Evolutionary conservation across 2,797 vertebrate species (phyloP).

Genomic region (Sebastes vulpes): DNA sequence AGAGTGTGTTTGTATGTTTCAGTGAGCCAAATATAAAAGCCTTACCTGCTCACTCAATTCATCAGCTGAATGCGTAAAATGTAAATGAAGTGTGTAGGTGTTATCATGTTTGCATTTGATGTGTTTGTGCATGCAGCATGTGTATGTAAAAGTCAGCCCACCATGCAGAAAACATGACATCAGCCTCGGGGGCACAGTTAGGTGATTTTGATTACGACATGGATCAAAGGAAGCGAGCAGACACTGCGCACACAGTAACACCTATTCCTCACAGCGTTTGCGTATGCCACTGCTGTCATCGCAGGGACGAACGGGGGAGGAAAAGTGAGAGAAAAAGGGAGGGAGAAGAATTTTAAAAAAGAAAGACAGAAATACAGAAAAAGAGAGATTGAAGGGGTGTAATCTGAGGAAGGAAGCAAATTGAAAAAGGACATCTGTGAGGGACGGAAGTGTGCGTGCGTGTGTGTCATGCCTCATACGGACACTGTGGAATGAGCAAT

Average conservation of each 20-base stretch:
- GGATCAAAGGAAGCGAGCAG: constrained; percentile 27
- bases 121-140: background rate
- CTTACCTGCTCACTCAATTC: background rate
- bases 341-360: background rate
- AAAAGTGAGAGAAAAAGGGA: background rate
- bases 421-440: constrained; percentile 20
- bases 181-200: constrained; percentile 10
- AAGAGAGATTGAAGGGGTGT: background rate
- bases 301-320: background rate
- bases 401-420: background rate
- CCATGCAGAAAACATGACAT: background rate
- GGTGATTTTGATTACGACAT: constrained; percentile 22
- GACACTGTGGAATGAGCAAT: background rate
- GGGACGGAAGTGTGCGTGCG: background rate
- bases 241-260: background rate
- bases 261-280: background rate
- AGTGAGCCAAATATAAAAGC: background rate
- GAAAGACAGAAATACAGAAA: background rate
- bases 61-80: background rate
- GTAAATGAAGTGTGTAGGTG: background rate
- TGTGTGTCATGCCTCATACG: background rate
- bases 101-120: background rate
- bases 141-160: constrained; percentile 7
- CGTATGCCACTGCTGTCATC: background rate
- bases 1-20: background rate